phyloP scores from a whole-genome alignment of 1,140 invertebrate species.

The Tyrophagus putrescentiae region DNA sequence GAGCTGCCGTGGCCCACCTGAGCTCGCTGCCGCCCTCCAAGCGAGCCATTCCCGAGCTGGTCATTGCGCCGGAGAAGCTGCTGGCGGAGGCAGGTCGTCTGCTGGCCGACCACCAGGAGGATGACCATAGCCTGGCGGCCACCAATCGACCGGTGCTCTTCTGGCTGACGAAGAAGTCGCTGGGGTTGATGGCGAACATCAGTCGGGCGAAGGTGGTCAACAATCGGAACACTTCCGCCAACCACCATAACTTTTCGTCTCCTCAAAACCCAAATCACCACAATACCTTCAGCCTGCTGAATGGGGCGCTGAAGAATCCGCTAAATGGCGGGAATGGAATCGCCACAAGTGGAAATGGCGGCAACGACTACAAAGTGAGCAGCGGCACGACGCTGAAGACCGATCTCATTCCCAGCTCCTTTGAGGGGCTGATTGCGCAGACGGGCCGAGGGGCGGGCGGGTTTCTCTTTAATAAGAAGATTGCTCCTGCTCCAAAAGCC shows the following conservation, averaged over 20 bases:
- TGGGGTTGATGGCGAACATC: no score
- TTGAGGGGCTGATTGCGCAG: conserved; percentile 20
- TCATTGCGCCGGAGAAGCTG: conserved; percentile 70
- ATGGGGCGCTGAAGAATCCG: conserved; percentile 12
- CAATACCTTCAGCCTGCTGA: not conserved
- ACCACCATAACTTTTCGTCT: not conserved
- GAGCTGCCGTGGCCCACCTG: conserved; percentile 75
- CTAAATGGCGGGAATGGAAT: conserved; percentile 9
- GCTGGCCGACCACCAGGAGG: conserved; percentile 70
- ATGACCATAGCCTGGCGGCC: conserved; percentile 60
- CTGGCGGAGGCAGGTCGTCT: conserved; percentile 67
- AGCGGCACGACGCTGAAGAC: conserved; percentile 7
- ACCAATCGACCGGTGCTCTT: conserved; percentile 58
- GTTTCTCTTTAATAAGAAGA: not conserved
- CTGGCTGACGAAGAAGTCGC: conserved; percentile 28
- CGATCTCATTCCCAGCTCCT: conserved; percentile 20
- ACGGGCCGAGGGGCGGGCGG: conserved; percentile 14
- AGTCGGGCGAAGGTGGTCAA: not conserved
- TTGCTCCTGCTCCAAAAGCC: not conserved
- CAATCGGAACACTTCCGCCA: no score
- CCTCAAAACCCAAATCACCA: not conserved
- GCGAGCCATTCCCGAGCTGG: conserved; percentile 77
- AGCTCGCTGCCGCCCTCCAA: conserved; percentile 67
- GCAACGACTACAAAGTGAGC: conserved; percentile 15
- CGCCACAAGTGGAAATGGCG: no score